phyloP scores from a whole-genome alignment of 2,888 invertebrate species.

The Drosophila tripunctata region DNA sequence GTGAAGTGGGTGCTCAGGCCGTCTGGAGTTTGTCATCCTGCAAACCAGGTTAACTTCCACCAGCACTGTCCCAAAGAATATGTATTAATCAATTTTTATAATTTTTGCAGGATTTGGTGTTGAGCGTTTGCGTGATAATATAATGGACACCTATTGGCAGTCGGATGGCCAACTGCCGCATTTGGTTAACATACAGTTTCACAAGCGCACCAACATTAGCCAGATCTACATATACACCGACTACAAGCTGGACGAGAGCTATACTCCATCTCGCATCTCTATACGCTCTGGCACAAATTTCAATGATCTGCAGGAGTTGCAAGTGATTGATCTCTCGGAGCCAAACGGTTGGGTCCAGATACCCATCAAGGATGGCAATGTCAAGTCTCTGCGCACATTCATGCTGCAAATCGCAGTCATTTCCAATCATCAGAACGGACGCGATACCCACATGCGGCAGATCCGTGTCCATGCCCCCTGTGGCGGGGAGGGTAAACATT shows the following conservation, averaged over 20 bases:
- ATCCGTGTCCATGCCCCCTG: slow-evolving; percentile 96
- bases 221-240: slow-evolving; percentile 99
- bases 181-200: slow-evolving; percentile 98
- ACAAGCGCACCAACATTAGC: slow-evolving; percentile 96
- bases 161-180: slow-evolving; percentile 99
- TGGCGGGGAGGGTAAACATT: slow-evolving; percentile 85
- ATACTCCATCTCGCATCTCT: slow-evolving; percentile 97
- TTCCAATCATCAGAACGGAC: slow-evolving; percentile 99
- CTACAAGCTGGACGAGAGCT: slow-evolving; percentile 99
- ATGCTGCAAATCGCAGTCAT: slow-evolving; percentile 98
- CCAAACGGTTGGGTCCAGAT: slow-evolving; percentile 98
- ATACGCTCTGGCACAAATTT: slow-evolving; percentile 97
- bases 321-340: slow-evolving; percentile 96
- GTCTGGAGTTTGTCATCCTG: slow-evolving; percentile 99
- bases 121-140: slow-evolving; percentile 97
- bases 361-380: slow-evolving; percentile 94
- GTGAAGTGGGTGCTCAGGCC: slow-evolving; percentile 96
- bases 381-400: slow-evolving; percentile 95
- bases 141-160: slow-evolving; percentile 99
- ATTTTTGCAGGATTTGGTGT: slow-evolving; percentile 96
- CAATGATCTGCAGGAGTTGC: slow-evolving; percentile 97
- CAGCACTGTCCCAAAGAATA: too few relatives aligned
- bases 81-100: background rate
- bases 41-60: slow-evolving; percentile 91
- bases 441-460: slow-evolving; percentile 99